Evolutionary conservation across 2,113 vertebrate genomes (phyloP).

Genomic region (Mohoua ochrocephala): DNA sequence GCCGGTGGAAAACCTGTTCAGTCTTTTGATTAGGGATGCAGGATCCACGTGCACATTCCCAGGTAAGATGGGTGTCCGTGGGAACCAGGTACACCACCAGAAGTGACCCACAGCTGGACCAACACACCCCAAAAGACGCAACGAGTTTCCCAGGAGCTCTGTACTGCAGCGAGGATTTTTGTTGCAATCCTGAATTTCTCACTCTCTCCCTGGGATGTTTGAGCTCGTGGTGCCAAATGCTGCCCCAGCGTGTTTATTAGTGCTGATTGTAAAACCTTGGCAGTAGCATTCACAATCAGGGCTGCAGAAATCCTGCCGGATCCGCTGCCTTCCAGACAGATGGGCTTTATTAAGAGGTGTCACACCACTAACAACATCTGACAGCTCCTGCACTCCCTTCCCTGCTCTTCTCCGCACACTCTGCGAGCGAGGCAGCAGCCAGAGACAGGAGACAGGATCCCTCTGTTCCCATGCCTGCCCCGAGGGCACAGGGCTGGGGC

Average conservation of each 20-base stretch:
- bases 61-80: fast-evolving
- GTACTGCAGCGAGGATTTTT: background rate
- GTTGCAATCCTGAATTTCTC: background rate
- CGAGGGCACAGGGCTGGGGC: fast-evolving
- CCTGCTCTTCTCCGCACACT: background rate
- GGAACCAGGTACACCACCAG: background rate
- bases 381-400: background rate
- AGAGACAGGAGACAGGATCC: background rate
- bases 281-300: background rate
- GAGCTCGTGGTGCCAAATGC: background rate
- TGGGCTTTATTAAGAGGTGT: conserved; percentile 55
- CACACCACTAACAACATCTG: conserved; percentile 18
- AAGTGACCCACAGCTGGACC: background rate
- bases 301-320: conserved; percentile 11
- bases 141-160: background rate
- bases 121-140: background rate
- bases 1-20: background rate
- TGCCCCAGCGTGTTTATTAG: background rate
- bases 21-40: background rate
- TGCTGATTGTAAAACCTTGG: conserved; percentile 31
- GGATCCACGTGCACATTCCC: background rate
- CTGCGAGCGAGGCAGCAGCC: background rate
- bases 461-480: background rate
- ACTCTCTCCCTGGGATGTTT: background rate
- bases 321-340: background rate